phyloP scores from a whole-genome alignment of 2,113 vertebrate genomes.

The Strix aluco region DNA sequence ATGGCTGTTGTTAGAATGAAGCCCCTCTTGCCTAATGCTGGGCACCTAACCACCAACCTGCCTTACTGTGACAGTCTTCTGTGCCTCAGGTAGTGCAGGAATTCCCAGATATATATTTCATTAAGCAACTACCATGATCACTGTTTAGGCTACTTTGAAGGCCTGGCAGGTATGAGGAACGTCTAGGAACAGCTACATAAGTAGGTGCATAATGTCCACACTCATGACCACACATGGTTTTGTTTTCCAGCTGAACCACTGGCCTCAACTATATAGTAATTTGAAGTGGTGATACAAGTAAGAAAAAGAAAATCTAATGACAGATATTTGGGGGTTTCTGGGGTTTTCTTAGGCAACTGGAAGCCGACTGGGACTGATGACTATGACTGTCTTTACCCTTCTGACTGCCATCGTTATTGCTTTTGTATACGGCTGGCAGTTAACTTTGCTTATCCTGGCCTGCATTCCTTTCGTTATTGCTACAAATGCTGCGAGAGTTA shows the following conservation, averaged over 20 bases:
- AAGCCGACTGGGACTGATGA: conserved; percentile 68
- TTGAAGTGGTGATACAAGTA: neutral
- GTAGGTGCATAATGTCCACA: neutral
- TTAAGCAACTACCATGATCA: rapidly evolving
- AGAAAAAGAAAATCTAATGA: neutral
- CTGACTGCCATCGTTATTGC: conserved; percentile 62
- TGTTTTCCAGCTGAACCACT: neutral
- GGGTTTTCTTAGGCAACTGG: conserved; percentile 64
- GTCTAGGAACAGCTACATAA: neutral
- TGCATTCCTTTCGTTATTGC: conserved; percentile 70
- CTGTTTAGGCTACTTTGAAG: neutral
- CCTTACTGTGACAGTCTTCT: neutral
- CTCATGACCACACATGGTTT: rapidly evolving
- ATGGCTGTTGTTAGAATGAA: neutral
- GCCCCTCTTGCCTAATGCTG: neutral
- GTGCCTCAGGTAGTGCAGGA: neutral
- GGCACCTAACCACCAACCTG: rapidly evolving
- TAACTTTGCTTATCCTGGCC: conserved; percentile 75
- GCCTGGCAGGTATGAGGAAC: neutral
- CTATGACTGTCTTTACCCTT: conserved; percentile 54
- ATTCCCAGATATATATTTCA: neutral
- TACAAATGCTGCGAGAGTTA: conserved; percentile 67
- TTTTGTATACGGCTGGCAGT: conserved; percentile 77
- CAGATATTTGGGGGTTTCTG: neutral
- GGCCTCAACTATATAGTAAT: neutral